Base-by-base conservation (phyloP, 2,797 vertebrate genomes). In the Darevskia nairensis region DNA sequence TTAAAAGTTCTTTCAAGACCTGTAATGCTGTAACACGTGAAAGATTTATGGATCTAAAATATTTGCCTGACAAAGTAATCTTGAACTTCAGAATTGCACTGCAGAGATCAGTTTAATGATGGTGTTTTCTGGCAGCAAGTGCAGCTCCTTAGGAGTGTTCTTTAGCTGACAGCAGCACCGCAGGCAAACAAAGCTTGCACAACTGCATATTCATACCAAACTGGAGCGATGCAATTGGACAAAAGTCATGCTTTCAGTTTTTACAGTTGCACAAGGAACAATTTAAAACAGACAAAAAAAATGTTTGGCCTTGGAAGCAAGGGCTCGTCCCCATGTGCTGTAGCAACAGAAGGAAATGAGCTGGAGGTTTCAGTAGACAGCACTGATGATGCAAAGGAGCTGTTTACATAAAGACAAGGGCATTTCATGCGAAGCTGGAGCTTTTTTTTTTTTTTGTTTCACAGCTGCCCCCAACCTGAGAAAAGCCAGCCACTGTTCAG, bases 41-140 rank as follows among this genome's bases (percentile, higher is more conserved):
- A 92, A 88, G 92, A 94, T 89, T 93, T 88, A 93, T 85, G 86
- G 50, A 78, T 85, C 44, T 44, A 32, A 77, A 8, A 82, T 86
- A 86, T 88, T 93, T 92, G 64, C 27, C 39, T 75, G 88, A 41
- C 89, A 90, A 27, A 68, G 39, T 44, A 64, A 85, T 76, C 74
- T 39, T 80, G 46, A 11, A 59, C 13, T 23, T 72, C 8, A 86
- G 85, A 89, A 91, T 94, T 94, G 89, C 89, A 85, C 69, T 21
- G 86, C 44, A 59, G 46, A 77, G 82, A 72, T 92, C 81, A 89
- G 90, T 87, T 82, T 92, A 89, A 89, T 75, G 80, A 85, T 10
- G 25, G 64, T 89, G 91, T 50, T 80, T 95, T 92, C 89, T 91
- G 89, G 89, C 91, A 91, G 75, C 69, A 83, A 90, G 80, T 64